A percentile compares a stretch with the other conserved stretches of the same genome.
These are phyloP conservation scores for Bhutanitis thaidina DNA, from an alignment of 2,888 invertebrate genomes.

Conservation along the genomic window DNA sequence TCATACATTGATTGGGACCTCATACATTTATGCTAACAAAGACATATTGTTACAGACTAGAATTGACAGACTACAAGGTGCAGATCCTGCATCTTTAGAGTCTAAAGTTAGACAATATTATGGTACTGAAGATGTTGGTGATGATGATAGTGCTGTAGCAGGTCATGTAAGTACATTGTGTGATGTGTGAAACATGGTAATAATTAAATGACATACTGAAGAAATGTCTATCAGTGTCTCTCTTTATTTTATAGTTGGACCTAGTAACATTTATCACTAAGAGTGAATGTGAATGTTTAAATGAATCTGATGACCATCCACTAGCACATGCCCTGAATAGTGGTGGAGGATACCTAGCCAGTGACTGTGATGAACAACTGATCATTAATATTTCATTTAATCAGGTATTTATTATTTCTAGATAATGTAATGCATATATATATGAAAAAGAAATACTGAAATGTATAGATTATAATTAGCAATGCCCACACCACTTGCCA, in stretches of 20 bases:
- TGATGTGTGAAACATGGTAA: no score
- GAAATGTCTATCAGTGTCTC: no score
- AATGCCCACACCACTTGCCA: no score
- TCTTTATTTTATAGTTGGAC: slow-evolving; percentile 86
- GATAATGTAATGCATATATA: no score
- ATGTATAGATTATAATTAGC: no score
- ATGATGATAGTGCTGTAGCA: slow-evolving; percentile 83
- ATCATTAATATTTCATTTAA: slow-evolving; percentile 93
- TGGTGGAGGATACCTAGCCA: slow-evolving; percentile 86
- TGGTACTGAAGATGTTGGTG: slow-evolving; percentile 82
- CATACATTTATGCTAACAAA: no score
- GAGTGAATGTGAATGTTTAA: slow-evolving; percentile 95
- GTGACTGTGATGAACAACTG: slow-evolving; percentile 97
- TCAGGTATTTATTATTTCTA: slow-evolving; percentile 59
- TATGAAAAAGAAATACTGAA: no score
- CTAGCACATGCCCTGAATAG: slow-evolving; percentile 85
- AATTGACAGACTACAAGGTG: slow-evolving; percentile 93
- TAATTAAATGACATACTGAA: no score
- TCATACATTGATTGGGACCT: no score
- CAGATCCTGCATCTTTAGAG: slow-evolving; percentile 90
- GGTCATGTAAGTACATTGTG: slow-evolving; percentile 85
- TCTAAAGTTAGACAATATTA: slow-evolving; percentile 94
- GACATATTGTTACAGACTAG: slow-evolving; percentile 79
- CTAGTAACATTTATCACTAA: slow-evolving; percentile 91
- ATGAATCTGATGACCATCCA: slow-evolving; percentile 96